These are phyloP conservation scores for Stenodema calcarata DNA, from an alignment of 2,888 invertebrate genomes.

Conservation along the genomic window DNA sequence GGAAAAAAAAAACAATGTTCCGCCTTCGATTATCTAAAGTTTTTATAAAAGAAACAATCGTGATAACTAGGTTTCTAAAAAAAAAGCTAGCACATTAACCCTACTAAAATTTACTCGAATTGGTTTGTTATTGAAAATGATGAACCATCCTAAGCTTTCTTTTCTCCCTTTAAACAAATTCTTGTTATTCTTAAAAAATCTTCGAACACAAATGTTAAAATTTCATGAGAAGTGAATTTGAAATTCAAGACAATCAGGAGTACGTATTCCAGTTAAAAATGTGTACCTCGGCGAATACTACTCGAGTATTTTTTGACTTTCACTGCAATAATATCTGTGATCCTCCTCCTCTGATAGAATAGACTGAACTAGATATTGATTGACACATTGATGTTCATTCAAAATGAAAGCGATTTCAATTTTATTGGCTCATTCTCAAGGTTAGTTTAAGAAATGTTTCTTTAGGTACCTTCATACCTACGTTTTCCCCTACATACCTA, in stretches of 20 bases:
- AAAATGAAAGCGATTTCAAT: no score
- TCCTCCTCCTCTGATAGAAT: background rate
- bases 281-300: no score
- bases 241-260: background rate
- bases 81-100: background rate
- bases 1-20: background rate
- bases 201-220: no score
- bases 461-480: no score
- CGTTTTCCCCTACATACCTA: no score
- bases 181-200: background rate
- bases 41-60: background rate
- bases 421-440: no score
- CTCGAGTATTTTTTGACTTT: background rate
- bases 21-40: background rate
- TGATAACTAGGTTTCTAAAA: background rate
- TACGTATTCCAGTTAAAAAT: background rate
- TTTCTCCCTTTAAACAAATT: background rate
- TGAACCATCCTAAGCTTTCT: background rate
- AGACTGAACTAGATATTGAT: background rate
- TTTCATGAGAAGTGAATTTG: no score
- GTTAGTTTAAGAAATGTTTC: no score
- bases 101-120: background rate
- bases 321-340: conserved; percentile 4
- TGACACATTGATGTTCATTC: background rate
- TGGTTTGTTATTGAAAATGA: background rate